Conservation (phyloP, 2,888 invertebrate species). For the Drosophila mimetica region DNA sequence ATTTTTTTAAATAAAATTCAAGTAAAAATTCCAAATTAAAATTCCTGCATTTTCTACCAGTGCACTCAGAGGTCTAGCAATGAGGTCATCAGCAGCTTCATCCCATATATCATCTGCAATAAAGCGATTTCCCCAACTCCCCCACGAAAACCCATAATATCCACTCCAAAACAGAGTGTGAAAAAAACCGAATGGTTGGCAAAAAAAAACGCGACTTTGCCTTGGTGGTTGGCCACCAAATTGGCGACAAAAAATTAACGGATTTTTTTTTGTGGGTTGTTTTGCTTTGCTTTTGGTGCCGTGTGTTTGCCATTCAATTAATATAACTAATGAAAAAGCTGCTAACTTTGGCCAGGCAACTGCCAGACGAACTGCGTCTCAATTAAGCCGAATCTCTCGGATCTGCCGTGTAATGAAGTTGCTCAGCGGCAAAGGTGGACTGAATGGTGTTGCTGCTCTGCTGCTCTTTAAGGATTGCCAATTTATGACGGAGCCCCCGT, state of each 20-base stretch:
- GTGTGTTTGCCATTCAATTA: conserved; percentile 68
- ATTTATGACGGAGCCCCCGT: conserved; percentile 30
- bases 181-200: conserved; percentile 30
- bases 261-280: conserved; percentile 14
- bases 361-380: conserved; percentile 52
- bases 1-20: too few species aligned
- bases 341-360: conserved; percentile 62
- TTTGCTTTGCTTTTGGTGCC: conserved; percentile 15
- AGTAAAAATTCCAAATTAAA: too few species aligned
- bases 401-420: conserved; percentile 47
- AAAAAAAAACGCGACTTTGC: conserved; percentile 47
- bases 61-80: conserved; percentile 57
- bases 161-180: conserved; percentile 36
- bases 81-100: conserved; percentile 67
- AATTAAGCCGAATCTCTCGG: conserved; percentile 57
- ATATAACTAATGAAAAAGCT: conserved; percentile 77
- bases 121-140: conserved; percentile 31
- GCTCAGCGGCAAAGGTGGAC: conserved; percentile 21
- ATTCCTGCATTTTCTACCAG: neutral
- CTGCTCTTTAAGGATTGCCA: conserved; percentile 47
- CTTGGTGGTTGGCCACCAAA: conserved; percentile 24
- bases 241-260: conserved; percentile 55
- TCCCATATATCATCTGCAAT: conserved; percentile 71
- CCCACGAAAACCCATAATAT: conserved; percentile 20
- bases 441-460: conserved; percentile 15